These are phyloP conservation scores for Deilephila elpenor DNA, from an alignment of 2,888 invertebrate genomes.

Conservation along the genomic window DNA sequence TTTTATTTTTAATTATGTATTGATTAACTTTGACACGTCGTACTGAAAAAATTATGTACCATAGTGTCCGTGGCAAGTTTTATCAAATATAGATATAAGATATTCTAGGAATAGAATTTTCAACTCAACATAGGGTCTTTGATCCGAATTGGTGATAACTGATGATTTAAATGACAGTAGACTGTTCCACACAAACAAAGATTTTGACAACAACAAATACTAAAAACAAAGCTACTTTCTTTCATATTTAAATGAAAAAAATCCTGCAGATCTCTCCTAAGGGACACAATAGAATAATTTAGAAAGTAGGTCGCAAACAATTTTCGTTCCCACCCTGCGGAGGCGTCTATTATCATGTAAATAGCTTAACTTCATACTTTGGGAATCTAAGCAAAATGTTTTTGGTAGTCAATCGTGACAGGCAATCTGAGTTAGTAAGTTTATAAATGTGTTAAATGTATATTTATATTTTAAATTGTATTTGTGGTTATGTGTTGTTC, in stretches of 20 bases:
- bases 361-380: slow-evolving; percentile 56
- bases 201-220: not conserved
- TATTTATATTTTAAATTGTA: too few species aligned
- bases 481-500: too few species aligned
- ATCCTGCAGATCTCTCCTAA: slow-evolving; percentile 8
- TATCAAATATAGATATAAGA: too few species aligned
- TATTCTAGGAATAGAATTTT: too few species aligned
- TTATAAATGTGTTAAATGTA: not conserved
- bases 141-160: not conserved
- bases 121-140: too few species aligned
- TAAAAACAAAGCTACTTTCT: slow-evolving; percentile 19
- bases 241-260: slow-evolving; percentile 22
- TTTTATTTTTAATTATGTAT: too few species aligned
- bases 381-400: slow-evolving; percentile 52
- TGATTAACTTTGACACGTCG: too few species aligned
- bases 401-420: slow-evolving; percentile 47
- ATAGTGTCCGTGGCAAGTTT: too few species aligned
- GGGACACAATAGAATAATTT: slow-evolving; percentile 56
- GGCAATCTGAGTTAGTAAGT: slow-evolving; percentile 40
- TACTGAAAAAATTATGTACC: too few species aligned
- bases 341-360: slow-evolving; percentile 74
- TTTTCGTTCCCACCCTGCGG: slow-evolving; percentile 53
- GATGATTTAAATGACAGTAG: not conserved
- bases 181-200: not conserved
- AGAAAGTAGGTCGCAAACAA: slow-evolving; percentile 70